phyloP scores from a whole-genome alignment of 2,888 invertebrate species.

The Helicoverpa assulta region DNA sequence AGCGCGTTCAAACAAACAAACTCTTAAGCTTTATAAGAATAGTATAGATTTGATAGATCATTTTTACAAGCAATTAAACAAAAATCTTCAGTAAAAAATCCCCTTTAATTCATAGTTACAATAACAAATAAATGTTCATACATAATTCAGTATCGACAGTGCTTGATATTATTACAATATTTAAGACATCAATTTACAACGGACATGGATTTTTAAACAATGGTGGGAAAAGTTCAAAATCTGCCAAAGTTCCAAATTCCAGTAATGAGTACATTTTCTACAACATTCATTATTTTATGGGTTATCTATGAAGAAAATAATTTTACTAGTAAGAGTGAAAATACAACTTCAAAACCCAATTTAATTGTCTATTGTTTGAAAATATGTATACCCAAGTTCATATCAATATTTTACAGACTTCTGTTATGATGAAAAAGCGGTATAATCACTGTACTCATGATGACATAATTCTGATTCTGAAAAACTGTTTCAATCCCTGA shows the following conservation, averaged over 20 bases:
- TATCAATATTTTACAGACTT: no score
- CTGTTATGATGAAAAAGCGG: no score
- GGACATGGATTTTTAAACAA: constrained; percentile 30
- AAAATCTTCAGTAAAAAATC: constrained; percentile 67
- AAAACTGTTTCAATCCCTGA: not conserved
- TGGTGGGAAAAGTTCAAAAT: not conserved
- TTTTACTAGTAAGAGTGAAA: not conserved
- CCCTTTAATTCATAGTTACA: constrained; percentile 78
- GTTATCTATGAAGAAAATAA: constrained; percentile 6
- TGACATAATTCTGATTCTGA: not conserved
- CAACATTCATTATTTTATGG: constrained; percentile 28
- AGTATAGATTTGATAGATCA: no score
- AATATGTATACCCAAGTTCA: no score
- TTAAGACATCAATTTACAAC: constrained; percentile 44
- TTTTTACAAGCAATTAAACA: constrained; percentile 34
- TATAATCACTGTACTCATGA: no score
- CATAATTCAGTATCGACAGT: constrained; percentile 41
- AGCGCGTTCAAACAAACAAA: no score
- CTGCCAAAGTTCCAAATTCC: constrained; percentile 8
- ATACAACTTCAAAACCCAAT: not conserved
- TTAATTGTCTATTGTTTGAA: no score
- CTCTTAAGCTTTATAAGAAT: no score
- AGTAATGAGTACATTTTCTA: constrained; percentile 13
- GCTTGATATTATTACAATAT: constrained; percentile 45
- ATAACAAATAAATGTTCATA: constrained; percentile 50